A percentile compares a stretch with the other conserved stretches of the same genome.
These are phyloP conservation scores for Tretioscincus oriximinensis DNA, from an alignment of 2,113 vertebrate genomes.

Conservation along the genomic window DNA sequence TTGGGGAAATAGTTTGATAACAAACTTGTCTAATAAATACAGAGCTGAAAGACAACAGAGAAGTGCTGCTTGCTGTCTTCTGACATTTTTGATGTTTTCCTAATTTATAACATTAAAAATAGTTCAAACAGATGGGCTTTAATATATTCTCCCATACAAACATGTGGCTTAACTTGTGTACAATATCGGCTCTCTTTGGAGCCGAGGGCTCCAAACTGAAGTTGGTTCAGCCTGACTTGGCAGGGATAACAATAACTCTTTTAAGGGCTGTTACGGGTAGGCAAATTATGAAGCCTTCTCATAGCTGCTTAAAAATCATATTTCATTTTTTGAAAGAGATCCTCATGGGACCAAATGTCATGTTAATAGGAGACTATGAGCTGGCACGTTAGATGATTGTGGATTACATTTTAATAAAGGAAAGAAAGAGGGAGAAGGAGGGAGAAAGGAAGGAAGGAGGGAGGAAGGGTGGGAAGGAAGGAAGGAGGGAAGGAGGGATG, in stretches of 20 bases:
- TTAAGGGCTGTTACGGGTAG: background rate
- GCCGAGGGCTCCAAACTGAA: conserved; percentile 60
- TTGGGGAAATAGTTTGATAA: conserved; percentile 79
- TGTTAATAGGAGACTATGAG: background rate
- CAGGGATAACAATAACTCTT: conserved; percentile 39
- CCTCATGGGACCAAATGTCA: background rate
- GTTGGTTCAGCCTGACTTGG: conserved; percentile 24
- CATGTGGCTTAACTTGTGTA: conserved; percentile 71
- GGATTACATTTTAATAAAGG: no score
- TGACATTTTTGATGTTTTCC: conserved; percentile 73
- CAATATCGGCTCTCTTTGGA: conserved; percentile 55
- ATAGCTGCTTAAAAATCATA: background rate
- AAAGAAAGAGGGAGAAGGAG: no score
- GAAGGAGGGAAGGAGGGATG: no score
- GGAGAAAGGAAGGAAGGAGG: no score
- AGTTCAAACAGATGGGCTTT: conserved; percentile 79
- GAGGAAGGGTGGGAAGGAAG: no score
- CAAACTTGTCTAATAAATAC: conserved; percentile 77
- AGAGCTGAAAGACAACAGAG: conserved; percentile 74
- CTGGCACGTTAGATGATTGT: background rate
- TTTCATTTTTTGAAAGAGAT: background rate
- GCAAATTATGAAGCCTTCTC: background rate
- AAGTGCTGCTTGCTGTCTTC: conserved; percentile 62
- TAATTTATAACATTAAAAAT: conserved; percentile 80
- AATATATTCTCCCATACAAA: conserved; percentile 77